Percentiles rank a stretch among this genome's conserved stretches.
Conservation (phyloP, 2,113 vertebrate genomes). For the Gambusia holbrooki region DNA sequence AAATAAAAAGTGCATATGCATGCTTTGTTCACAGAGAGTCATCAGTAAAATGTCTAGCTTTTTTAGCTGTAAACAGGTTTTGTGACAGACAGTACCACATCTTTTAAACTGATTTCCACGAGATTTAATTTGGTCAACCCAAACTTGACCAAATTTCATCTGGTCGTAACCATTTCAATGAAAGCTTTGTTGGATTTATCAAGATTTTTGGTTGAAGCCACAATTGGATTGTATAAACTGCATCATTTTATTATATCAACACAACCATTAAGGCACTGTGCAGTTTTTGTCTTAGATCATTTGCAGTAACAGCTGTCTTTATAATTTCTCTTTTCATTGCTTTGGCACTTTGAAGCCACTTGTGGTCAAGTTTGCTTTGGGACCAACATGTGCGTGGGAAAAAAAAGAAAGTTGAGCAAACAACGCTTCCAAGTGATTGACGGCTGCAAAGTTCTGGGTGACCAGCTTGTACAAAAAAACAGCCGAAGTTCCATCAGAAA, state of each 20-base stretch:
- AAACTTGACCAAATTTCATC: neutral
- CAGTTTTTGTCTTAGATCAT: constrained; percentile 64
- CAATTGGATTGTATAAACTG: constrained; percentile 59
- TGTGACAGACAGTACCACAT: neutral
- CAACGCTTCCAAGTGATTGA: constrained; percentile 70
- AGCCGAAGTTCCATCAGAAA: constrained; percentile 68
- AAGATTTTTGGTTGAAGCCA: constrained; percentile 49
- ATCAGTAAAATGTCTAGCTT: neutral
- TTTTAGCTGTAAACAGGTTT: neutral
- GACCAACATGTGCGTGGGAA: constrained; percentile 26
- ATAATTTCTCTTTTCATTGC: constrained; percentile 64
- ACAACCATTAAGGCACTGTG: constrained; percentile 46
- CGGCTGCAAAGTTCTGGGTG: constrained; percentile 41
- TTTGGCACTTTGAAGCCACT: constrained; percentile 57
- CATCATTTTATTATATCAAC: constrained; percentile 54
- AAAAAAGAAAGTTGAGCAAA: constrained; percentile 58
- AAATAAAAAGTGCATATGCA: neutral
- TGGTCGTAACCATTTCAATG: neutral
- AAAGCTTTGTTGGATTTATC: neutral
- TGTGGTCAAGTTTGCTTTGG: constrained; percentile 63
- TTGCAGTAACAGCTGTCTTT: constrained; percentile 73
- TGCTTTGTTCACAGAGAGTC: neutral
- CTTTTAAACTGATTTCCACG: neutral
- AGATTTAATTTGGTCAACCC: neutral
- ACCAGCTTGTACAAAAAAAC: constrained; percentile 56